Conservation (phyloP, 2,888 invertebrate species). For the Hydropsyche betteni region DNA sequence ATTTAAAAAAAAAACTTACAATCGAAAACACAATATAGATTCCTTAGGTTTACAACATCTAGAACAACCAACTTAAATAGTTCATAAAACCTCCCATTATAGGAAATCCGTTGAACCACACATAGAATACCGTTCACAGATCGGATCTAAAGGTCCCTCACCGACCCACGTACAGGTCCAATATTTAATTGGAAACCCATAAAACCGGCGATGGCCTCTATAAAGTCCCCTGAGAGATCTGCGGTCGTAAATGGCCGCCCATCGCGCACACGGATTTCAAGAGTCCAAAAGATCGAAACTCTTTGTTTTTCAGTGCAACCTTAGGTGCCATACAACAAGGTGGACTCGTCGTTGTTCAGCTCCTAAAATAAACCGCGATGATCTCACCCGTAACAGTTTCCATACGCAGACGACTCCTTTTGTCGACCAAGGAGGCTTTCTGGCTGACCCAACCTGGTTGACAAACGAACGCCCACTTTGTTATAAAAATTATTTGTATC, state of each 20-base stretch:
- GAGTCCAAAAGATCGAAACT: background rate
- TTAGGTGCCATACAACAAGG: slow-evolving; percentile 9
- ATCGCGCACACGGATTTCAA: background rate
- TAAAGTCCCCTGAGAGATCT: background rate
- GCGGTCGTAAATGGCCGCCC: slow-evolving; percentile 10
- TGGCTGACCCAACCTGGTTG: slow-evolving; percentile 21
- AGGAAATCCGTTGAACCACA: too few relatives aligned
- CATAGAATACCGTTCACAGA: too few relatives aligned
- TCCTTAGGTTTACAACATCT: too few relatives aligned
- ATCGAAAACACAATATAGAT: too few relatives aligned
- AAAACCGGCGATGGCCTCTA: slow-evolving; percentile 1
- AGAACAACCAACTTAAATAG: too few relatives aligned
- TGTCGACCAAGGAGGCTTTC: background rate
- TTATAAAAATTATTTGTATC: too few relatives aligned
- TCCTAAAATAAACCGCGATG: slow-evolving; percentile 46
- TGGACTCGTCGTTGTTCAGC: slow-evolving; percentile 10
- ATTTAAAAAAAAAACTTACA: too few relatives aligned
- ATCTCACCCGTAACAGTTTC: slow-evolving; percentile 47
- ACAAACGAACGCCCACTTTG: slow-evolving; percentile 31
- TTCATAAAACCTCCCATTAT: too few relatives aligned
- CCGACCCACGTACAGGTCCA: background rate
- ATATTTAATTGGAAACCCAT: background rate
- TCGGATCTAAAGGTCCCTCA: too few relatives aligned
- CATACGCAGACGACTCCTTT: slow-evolving; percentile 17
- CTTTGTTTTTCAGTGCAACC: slow-evolving; percentile 15